These are phyloP conservation scores for Burhinus oedicnemus DNA, from an alignment of 2,113 vertebrate genomes.

Conservation along the genomic window DNA sequence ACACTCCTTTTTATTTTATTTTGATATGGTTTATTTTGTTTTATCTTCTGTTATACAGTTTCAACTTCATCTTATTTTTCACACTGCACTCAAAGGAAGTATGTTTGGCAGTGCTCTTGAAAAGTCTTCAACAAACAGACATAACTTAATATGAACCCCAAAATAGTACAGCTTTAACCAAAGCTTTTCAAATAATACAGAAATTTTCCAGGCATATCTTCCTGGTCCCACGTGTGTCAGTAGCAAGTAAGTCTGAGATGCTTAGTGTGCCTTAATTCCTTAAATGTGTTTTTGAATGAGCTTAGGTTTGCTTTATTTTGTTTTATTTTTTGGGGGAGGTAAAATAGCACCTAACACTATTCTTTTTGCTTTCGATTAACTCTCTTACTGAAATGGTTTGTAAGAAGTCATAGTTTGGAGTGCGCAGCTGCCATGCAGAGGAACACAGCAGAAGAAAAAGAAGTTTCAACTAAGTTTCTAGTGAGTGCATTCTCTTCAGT, in stretches of 20 bases:
- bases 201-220: neutral
- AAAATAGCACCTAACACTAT: neutral
- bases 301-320: neutral
- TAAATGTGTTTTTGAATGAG: neutral
- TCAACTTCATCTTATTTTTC: neutral
- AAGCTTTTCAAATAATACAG: neutral
- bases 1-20: neutral
- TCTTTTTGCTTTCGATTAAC: neutral
- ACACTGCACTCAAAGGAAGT: neutral
- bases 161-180: neutral
- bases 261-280: neutral
- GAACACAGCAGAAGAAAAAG: neutral
- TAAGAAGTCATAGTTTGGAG: neutral
- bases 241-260: neutral
- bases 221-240: neutral
- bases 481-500: constrained; percentile 30
- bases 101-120: neutral
- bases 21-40: neutral
- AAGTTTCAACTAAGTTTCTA: neutral
- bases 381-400: neutral
- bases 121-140: neutral
- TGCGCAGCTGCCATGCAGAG: neutral
- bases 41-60: neutral
- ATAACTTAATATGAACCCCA: neutral
- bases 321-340: neutral